Evolutionary conservation across 23 tunicate genomes (phyloP).

Genomic region (Halocynthia aurantium): DNA sequence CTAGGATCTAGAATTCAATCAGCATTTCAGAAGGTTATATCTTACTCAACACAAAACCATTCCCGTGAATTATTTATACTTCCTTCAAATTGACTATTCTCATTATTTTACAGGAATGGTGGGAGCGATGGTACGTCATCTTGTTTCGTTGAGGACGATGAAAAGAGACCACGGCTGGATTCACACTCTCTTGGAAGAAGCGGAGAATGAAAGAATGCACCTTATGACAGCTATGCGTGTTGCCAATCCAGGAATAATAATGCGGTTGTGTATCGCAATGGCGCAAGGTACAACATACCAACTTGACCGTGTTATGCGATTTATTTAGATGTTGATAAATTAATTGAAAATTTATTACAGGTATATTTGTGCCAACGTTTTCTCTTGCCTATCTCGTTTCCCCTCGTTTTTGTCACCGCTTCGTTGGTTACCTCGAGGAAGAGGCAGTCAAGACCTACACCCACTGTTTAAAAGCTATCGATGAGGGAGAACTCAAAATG

Average conservation of each 20-base stretch:
- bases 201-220: slow-evolving; percentile 93
- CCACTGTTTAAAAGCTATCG: slow-evolving; percentile 60
- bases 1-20: no score
- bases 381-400: slow-evolving; percentile 77
- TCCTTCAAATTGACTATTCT: not conserved
- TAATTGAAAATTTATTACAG: slow-evolving; percentile 13
- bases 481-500: slow-evolving; percentile 78
- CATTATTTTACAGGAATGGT: slow-evolving; percentile 60
- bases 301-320: not conserved
- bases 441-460: slow-evolving; percentile 90
- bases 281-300: slow-evolving; percentile 46
- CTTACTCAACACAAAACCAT: no score
- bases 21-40: no score
- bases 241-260: slow-evolving; percentile 78
- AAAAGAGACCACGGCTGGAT: slow-evolving; percentile 94
- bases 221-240: slow-evolving; percentile 88
- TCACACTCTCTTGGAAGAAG: slow-evolving; percentile 85
- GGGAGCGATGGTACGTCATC: slow-evolving; percentile 89
- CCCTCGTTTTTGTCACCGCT: slow-evolving; percentile 84
- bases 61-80: no score
- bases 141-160: slow-evolving; percentile 53
- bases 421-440: slow-evolving; percentile 88
- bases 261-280: slow-evolving; percentile 45
- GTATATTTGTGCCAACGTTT: slow-evolving; percentile 67
- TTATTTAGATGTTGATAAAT: not conserved